Conservation (phyloP, 2,888 invertebrate species). For the Oscheius sp. region DNA sequence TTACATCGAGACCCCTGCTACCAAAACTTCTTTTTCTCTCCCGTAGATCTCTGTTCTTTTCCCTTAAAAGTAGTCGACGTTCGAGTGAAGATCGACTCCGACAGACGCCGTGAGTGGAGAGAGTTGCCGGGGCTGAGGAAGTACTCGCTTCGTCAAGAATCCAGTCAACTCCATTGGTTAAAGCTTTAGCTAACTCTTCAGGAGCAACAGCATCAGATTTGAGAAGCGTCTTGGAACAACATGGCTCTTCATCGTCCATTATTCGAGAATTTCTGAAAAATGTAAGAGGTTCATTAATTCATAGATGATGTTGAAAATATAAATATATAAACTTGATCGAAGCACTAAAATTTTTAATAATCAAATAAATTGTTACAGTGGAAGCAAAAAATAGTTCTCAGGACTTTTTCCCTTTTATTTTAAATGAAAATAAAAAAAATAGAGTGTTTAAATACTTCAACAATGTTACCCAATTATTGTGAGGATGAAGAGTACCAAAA, state of each 20-base stretch:
- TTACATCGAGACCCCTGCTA: background rate
- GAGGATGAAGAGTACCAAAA: background rate
- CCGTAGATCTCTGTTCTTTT: background rate
- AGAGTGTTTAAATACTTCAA: too few relatives aligned
- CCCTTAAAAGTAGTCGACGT: background rate
- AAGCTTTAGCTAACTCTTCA: background rate
- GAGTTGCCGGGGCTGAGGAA: slow-evolving; percentile 24
- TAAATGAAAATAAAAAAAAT: too few relatives aligned
- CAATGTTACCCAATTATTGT: too few relatives aligned
- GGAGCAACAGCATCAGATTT: background rate
- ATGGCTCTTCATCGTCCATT: slow-evolving; percentile 22
- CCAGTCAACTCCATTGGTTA: slow-evolving; percentile 41
- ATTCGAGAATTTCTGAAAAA: slow-evolving; percentile 9
- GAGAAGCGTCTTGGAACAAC: slow-evolving; percentile 9
- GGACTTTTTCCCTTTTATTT: slow-evolving; percentile 2
- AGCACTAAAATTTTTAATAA: too few relatives aligned
- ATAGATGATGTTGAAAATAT: background rate
- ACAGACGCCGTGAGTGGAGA: background rate
- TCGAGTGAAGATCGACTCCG: background rate
- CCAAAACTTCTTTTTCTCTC: slow-evolving; percentile 23
- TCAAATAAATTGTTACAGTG: too few relatives aligned
- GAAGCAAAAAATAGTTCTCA: too few relatives aligned
- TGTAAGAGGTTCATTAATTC: background rate
- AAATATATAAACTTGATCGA: too few relatives aligned
- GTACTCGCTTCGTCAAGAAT: slow-evolving; percentile 44